phyloP scores from a whole-genome alignment of 1,140 invertebrate species.

The Lutraria rhynchaena region DNA sequence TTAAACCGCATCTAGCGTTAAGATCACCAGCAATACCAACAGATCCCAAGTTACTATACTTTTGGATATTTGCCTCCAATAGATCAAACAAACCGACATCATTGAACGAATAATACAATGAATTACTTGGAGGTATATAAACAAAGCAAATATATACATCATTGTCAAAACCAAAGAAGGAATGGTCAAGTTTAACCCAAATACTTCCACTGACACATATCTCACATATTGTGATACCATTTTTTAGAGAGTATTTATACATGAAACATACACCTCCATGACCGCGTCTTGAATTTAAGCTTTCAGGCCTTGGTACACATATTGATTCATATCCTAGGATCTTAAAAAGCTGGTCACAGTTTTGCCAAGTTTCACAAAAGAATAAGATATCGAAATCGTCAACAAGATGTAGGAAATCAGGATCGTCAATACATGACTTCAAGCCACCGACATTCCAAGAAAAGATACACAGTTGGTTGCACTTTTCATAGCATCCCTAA shows the following conservation, averaged over 20 bases:
- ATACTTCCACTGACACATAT: background rate
- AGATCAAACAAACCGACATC: background rate
- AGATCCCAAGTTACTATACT: background rate
- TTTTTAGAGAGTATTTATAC: background rate
- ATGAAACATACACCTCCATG: constrained; percentile 19
- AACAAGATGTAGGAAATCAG: background rate
- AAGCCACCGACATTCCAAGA: constrained; percentile 11
- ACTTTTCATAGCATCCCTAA: constrained; percentile 17
- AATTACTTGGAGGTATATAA: constrained; percentile 20
- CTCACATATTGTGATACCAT: background rate
- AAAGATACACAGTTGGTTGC: background rate
- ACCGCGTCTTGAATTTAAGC: constrained; percentile 18
- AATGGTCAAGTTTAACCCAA: background rate
- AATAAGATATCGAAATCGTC: constrained; percentile 10
- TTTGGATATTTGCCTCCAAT: background rate
- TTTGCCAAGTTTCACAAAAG: constrained; percentile 19
- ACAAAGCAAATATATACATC: constrained; percentile 2
- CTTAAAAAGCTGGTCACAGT: background rate
- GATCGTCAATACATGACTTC: constrained; percentile 3
- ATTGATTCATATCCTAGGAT: constrained; percentile 4
- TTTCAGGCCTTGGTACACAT: constrained; percentile 22
- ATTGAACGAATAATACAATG: background rate
- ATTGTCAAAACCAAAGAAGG: background rate
- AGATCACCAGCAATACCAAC: background rate
- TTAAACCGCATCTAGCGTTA: constrained; percentile 13